A percentile compares a stretch with the other conserved stretches of the same genome.
Conservation (phyloP, 2,113 vertebrate species). For the Lipotes vexillifer region DNA sequence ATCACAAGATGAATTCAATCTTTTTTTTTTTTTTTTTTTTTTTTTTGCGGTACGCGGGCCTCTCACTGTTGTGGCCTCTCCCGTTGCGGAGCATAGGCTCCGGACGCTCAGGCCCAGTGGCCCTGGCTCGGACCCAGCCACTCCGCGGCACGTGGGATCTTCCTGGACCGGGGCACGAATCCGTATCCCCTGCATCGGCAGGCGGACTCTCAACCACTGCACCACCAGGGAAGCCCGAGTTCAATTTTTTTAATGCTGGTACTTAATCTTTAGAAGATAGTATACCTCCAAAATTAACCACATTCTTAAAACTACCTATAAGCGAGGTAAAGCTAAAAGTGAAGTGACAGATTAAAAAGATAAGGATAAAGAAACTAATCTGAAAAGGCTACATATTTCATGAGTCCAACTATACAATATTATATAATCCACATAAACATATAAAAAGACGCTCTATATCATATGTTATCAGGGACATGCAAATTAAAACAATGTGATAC, state of each 20-base stretch:
- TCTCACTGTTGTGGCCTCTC: too few species aligned
- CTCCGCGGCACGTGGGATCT: too few species aligned
- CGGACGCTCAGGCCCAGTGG: too few species aligned
- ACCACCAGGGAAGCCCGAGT: neutral
- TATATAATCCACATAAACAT: neutral
- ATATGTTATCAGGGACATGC: neutral
- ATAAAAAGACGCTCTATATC: neutral
- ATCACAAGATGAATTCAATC: neutral
- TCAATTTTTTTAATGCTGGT: neutral
- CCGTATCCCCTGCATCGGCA: too few species aligned
- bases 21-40: neutral
- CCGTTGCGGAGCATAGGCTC: too few species aligned
- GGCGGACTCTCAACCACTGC: too few species aligned
- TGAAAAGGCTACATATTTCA: neutral
- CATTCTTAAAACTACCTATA: neutral
- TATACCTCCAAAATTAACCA: neutral
- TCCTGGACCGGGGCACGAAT: too few species aligned
- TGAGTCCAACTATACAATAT: neutral
- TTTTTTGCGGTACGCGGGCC: too few species aligned
- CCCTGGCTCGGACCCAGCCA: too few species aligned
- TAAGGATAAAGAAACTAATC: neutral
- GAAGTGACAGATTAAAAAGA: neutral
- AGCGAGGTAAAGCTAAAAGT: neutral
- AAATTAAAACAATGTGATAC: neutral
- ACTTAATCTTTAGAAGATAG: neutral